These are phyloP conservation scores for Onthophagus sagittarius DNA, from an alignment of 2,888 invertebrate species.

Conservation along the genomic window DNA sequence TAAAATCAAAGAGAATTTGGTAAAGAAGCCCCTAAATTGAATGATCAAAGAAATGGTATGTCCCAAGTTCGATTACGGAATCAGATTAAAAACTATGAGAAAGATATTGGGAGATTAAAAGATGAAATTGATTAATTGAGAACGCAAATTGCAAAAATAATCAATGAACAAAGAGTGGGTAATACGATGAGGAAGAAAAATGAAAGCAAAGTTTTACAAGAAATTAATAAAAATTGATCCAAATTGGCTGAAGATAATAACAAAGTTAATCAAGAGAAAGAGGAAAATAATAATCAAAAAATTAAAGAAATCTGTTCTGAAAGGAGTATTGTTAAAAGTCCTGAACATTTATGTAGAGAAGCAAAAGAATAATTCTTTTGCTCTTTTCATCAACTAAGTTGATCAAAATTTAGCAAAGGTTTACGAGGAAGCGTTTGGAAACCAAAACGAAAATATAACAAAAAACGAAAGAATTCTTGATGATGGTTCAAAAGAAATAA, in stretches of 20 bases:
- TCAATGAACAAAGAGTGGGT: constrained; percentile 48
- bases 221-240: constrained; percentile 65
- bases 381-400: too few species aligned
- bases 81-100: constrained; percentile 68
- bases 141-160: constrained; percentile 58
- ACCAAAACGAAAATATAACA: not conserved
- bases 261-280: not conserved
- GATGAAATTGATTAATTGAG: constrained; percentile 64
- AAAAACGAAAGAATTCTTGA: constrained; percentile 55
- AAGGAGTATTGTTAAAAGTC: not conserved
- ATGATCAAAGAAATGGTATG: constrained; percentile 69
- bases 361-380: not conserved
- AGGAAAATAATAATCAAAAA: not conserved
- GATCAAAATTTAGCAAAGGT: not conserved
- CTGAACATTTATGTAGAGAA: constrained; percentile 3
- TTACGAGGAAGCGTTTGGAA: not conserved
- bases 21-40: constrained; percentile 66
- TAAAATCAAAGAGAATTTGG: too few species aligned
- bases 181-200: constrained; percentile 47
- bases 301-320: too few species aligned
- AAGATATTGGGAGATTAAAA: constrained; percentile 62
- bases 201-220: constrained; percentile 72
- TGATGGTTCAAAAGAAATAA: constrained; percentile 77
- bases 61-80: constrained; percentile 69
- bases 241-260: constrained; percentile 42